A percentile compares a stretch with the other conserved stretches of the same genome.
Evolutionary conservation across 2,888 invertebrate genomes (phyloP).

Genomic region (Hydroisotoma schaefferi): DNA sequence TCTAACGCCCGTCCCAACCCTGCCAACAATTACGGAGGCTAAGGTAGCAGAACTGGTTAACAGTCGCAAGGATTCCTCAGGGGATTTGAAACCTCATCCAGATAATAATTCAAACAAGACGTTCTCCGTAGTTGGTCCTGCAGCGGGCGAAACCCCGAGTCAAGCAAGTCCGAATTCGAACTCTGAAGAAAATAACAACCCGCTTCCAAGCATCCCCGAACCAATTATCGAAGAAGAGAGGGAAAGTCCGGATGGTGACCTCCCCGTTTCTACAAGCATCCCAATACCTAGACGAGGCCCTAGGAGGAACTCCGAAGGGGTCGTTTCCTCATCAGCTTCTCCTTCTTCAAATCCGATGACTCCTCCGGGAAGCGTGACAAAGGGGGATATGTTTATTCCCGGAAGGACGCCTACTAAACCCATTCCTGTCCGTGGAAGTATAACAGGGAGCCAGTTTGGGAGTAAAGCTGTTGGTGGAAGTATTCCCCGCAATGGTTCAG

Average conservation of each 20-base stretch:
- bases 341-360: conserved; percentile 25
- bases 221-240: conserved; percentile 45
- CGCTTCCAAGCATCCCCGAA: conserved; percentile 41
- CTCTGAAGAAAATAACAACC: conserved; percentile 24
- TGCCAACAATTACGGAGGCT: conserved; percentile 86
- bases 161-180: conserved; percentile 13
- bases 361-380: conserved; percentile 26
- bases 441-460: conserved; percentile 30
- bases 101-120: background rate
- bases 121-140: conserved; percentile 14
- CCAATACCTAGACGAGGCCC: conserved; percentile 24
- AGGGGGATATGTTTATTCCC: conserved; percentile 27
- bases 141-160: no score
- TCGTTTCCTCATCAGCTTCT: conserved; percentile 24
- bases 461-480: conserved; percentile 25
- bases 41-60: conserved; percentile 57
- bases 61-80: conserved; percentile 11
- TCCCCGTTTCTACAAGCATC: conserved; percentile 30
- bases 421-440: conserved; percentile 37
- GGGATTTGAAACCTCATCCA: background rate
- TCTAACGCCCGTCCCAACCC: conserved; percentile 73
- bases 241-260: conserved; percentile 36
- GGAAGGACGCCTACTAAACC: conserved; percentile 40
- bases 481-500: conserved; percentile 49
- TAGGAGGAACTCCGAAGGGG: conserved; percentile 44